Conservation (phyloP, 1,140 invertebrate genomes). For the Drosophila pseudoobscura region DNA sequence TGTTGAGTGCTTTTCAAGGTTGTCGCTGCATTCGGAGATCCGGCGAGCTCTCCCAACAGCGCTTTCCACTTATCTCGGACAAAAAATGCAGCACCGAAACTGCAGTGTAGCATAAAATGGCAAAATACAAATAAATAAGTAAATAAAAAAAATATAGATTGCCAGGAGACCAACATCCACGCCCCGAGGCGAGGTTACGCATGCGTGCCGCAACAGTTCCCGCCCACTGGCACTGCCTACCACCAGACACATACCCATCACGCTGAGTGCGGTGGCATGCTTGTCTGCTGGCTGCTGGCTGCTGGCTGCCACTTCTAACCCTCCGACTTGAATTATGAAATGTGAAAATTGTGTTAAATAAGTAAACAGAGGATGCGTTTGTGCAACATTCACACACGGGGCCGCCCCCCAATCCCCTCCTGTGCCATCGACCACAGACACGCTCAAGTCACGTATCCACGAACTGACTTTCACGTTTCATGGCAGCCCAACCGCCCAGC, state of each 20-base stretch:
- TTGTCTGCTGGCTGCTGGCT: neutral
- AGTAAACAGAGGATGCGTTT: constrained; percentile 69
- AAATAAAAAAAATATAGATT: constrained; percentile 16
- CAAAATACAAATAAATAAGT: constrained; percentile 12
- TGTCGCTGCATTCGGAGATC: constrained; percentile 41
- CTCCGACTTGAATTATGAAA: constrained; percentile 63
- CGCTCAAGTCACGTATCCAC: constrained; percentile 57
- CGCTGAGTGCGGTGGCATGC: neutral
- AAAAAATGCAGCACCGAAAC: neutral
- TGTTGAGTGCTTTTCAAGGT: constrained; percentile 75
- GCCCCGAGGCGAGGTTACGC: constrained; percentile 47
- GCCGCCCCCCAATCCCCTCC: neutral
- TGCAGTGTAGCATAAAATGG: no score
- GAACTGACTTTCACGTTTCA: constrained; percentile 62
- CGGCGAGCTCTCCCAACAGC: constrained; percentile 40
- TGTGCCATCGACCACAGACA: constrained; percentile 21
- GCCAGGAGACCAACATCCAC: constrained; percentile 14
- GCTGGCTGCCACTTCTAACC: constrained; percentile 15
- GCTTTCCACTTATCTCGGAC: constrained; percentile 55
- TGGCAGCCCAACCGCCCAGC: constrained; percentile 26
- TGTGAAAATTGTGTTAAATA: constrained; percentile 79
- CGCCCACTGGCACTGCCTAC: constrained; percentile 1
- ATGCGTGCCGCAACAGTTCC: constrained; percentile 51
- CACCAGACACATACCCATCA: constrained; percentile 9
- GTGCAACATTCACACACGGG: constrained; percentile 28